phyloP scores from a whole-genome alignment of 2,113 vertebrate genomes.

The Mesoclemmys tuberculata region DNA sequence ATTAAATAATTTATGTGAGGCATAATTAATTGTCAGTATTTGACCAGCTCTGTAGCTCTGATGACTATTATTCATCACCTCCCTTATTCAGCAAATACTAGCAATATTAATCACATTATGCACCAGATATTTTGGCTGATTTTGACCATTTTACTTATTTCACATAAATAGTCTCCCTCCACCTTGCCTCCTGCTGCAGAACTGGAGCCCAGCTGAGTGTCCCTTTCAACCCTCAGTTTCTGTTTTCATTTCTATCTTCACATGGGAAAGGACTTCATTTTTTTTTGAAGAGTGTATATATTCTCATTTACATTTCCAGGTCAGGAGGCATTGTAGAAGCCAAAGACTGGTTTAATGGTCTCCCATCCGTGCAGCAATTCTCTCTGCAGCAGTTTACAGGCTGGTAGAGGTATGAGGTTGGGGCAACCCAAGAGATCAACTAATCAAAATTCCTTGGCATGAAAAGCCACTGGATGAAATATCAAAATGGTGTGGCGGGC shows the following conservation, averaged over 20 bases:
- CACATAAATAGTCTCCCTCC: background rate
- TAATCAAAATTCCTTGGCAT: background rate
- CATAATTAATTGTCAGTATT: background rate
- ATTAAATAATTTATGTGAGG: background rate
- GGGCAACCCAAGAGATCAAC: background rate
- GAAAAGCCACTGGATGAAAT: background rate
- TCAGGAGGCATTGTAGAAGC: background rate
- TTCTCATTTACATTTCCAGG: background rate
- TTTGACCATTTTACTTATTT: background rate
- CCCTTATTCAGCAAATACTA: background rate
- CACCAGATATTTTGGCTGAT: background rate
- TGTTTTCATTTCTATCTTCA: background rate
- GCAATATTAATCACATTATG: background rate
- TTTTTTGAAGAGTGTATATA: background rate
- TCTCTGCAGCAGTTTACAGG: background rate
- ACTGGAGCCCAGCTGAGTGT: background rate
- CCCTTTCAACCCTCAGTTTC: background rate
- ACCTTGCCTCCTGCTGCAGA: background rate
- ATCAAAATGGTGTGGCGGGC: accelerated
- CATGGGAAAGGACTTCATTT: background rate
- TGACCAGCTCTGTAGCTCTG: background rate
- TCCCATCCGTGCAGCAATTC: background rate
- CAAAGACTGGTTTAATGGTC: background rate
- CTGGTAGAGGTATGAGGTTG: background rate
- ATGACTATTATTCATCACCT: background rate